phyloP scores from a whole-genome alignment of 2,113 vertebrate species.

The Cyprinodon variegatus region DNA sequence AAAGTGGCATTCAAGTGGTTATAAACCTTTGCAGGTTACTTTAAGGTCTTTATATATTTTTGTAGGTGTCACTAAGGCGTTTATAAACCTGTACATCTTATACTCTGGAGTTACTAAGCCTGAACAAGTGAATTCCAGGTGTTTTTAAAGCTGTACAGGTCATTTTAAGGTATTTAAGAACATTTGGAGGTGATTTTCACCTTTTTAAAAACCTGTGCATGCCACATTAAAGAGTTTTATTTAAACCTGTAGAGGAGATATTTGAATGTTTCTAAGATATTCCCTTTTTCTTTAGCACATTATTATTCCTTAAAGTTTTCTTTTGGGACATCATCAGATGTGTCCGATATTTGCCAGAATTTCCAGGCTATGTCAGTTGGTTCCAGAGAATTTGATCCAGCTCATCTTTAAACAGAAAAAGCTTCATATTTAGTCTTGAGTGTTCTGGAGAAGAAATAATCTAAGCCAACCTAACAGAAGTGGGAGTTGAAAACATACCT shows the following conservation, averaged over 20 bases:
- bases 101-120: too few species aligned
- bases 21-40: too few species aligned
- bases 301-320: background rate
- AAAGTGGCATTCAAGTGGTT: too few species aligned
- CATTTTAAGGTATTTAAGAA: too few species aligned
- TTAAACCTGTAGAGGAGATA: background rate
- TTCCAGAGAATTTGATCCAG: conserved; percentile 6
- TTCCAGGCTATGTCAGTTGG: background rate
- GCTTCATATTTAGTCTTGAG: conserved; percentile 53
- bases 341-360: conserved; percentile 10
- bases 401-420: conserved; percentile 26
- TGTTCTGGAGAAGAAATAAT: conserved; percentile 31
- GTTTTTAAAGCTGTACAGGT: too few species aligned
- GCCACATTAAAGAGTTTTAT: too few species aligned
- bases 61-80: too few species aligned
- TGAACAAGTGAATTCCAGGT: too few species aligned
- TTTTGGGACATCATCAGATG: background rate
- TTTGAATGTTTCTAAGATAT: background rate
- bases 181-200: too few species aligned
- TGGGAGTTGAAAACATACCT: conserved; percentile 43
- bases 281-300: background rate
- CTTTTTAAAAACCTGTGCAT: too few species aligned
- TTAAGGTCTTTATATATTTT: too few species aligned
- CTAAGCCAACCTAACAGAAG: conserved; percentile 28
- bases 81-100: too few species aligned